phyloP scores from a whole-genome alignment of 1,140 invertebrate genomes.

The Eurosta solidaginis region DNA sequence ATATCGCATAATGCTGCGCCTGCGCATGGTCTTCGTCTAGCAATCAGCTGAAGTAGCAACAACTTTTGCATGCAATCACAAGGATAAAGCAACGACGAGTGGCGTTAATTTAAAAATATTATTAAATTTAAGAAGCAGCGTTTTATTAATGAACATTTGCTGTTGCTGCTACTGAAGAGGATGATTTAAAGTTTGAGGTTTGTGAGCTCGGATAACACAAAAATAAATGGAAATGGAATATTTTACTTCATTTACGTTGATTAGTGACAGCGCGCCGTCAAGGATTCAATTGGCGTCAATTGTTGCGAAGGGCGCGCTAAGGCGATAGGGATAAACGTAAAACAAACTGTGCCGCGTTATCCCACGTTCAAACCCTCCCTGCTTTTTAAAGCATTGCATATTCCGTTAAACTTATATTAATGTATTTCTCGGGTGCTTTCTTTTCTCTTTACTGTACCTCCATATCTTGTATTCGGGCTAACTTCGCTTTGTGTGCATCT shows the following conservation, averaged over 20 bases:
- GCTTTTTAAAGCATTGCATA: not conserved
- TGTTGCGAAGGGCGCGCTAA: not conserved
- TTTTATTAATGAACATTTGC: not conserved
- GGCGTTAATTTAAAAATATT: slow-evolving; percentile 19
- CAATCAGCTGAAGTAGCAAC: not conserved
- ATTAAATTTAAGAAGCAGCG: not conserved
- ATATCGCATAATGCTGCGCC: not conserved
- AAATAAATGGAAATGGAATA: not conserved
- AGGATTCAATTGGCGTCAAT: not conserved
- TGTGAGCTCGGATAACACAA: not conserved
- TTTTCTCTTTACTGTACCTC: too few relatives aligned
- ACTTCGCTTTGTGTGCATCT: too few relatives aligned
- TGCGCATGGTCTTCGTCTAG: not conserved
- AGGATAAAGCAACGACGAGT: not conserved
- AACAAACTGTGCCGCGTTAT: not conserved
- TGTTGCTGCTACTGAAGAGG: not conserved
- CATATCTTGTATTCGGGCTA: too few relatives aligned
- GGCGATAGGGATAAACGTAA: not conserved
- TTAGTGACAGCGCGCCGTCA: not conserved
- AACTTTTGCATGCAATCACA: not conserved
- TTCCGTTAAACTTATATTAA: slow-evolving; percentile 2
- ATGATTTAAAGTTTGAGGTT: not conserved
- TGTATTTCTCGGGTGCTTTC: not conserved
- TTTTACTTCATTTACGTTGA: not conserved
- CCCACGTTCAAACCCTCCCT: not conserved